Conservation (phyloP, 2,888 invertebrate species). For the Pristionchus arcanus region DNA sequence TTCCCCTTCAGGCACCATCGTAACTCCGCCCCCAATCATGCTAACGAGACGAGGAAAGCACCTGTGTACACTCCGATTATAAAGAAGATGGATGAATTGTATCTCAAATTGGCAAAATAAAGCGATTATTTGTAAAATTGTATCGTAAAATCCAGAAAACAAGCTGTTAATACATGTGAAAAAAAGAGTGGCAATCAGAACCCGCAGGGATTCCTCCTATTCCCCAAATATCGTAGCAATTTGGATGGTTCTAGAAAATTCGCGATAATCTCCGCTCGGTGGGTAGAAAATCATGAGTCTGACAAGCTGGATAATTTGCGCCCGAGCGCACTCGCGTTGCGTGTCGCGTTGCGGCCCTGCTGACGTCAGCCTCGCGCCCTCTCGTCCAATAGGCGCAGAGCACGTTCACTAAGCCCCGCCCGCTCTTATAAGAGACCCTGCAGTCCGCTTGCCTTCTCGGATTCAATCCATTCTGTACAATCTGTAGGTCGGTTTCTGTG, state of each 20-base stretch:
- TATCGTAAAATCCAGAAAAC: background rate
- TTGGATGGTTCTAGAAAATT: slow-evolving; percentile 25
- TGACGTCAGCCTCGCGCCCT: slow-evolving; percentile 53
- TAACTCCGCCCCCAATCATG: slow-evolving; percentile 22
- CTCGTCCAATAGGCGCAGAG: slow-evolving; percentile 59
- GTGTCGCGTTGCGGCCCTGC: slow-evolving; percentile 38
- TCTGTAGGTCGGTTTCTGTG: slow-evolving; percentile 18
- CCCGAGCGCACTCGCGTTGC: slow-evolving; percentile 7
- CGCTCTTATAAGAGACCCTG: slow-evolving; percentile 58
- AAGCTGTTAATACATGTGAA: slow-evolving; percentile 22
- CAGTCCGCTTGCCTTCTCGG: slow-evolving; percentile 36
- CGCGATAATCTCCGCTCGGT: background rate
- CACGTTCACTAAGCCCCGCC: slow-evolving; percentile 60
- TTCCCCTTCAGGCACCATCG: background rate
- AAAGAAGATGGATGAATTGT: slow-evolving; percentile 45
- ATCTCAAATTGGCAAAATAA: slow-evolving; percentile 39
- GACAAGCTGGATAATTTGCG: background rate
- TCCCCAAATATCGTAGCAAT: background rate
- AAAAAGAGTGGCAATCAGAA: background rate
- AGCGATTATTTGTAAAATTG: background rate
- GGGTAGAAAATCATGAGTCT: background rate
- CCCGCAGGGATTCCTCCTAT: background rate
- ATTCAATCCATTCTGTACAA: slow-evolving; percentile 18
- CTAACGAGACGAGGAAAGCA: slow-evolving; percentile 42
- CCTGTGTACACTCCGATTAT: background rate